Base-by-base conservation (phyloP, 2,888 invertebrate genomes). In the Diogma glabrata region DNA sequence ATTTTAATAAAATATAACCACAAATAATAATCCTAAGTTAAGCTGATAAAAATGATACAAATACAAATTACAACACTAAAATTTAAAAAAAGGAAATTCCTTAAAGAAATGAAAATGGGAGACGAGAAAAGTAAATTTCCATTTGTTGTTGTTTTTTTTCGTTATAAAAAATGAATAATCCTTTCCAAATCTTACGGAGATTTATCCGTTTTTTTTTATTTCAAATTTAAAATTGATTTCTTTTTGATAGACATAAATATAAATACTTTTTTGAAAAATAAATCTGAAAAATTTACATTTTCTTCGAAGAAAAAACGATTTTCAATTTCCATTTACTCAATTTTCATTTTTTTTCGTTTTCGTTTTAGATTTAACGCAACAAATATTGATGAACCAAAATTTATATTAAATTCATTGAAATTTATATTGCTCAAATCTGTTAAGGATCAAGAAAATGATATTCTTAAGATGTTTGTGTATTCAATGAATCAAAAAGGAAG, bases 401-500 rank as follows among this genome's bases (percentile, higher is more conserved):
- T 53, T 26, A 26, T 43, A 10, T 24, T 53, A 14, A 51, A 53
- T 45, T 47, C 51, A 48, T 47, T 48, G 28, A 47, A 43, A 20
- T 45, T 33, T 36, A 45, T 53, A 19, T 45, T 50, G 10, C 24
- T 23, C 16, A 51, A 47, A 36, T 43, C 28, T 43, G n/a, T 23
- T 47, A 51, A 51, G 23, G 40, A 40, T 20, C 43, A 50, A 3
- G 53, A 53, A 43, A 51, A 36, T 45, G 53, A 53, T 45, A 43
- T 53, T 26, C 26, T 53, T 9, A 38, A 43, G 30, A 36, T 53
- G 19, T 50, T 24, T 43, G 53, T 53, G 3, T 53, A 40, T 45
- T 43, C 53, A 19, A 26, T 23, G n/a, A 53, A 53, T 33, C 53
- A 51, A 51, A 53, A 53, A 45, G 53, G 53, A 26, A 24, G 53